Evolutionary conservation across 2,113 vertebrate genomes (phyloP), one percentile per base, ranked within the genome.

Genomic region (Oncorhynchus mykiss): DNA sequence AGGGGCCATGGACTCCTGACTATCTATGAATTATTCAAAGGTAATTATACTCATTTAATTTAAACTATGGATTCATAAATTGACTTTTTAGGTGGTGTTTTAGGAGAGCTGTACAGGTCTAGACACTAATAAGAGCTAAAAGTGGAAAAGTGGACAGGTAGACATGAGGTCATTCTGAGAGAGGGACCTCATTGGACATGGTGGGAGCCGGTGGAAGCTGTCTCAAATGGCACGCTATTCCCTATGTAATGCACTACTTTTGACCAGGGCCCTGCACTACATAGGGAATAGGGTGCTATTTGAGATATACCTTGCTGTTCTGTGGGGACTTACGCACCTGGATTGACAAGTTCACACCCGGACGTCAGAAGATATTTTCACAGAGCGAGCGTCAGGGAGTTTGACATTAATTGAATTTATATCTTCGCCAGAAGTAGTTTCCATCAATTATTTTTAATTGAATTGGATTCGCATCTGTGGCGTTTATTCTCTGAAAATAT

Each of bases 381-480:
- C 54, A 24, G 68, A 82, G 51, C 64, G 67, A 67, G 68, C 51
- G 2, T 67, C 27, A 25, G 66, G 69, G 13, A 48, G 39, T 68
- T 20, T 68, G 69, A 64, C 67, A 72, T 62, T 78, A 71, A 72
- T 76, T 80, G 72, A 76, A 57, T 64, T 73, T 25, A 67, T 34
- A 75, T 68, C 59, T 66, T 59, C 7, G 62, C 60, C 24, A 29
- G 25, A n/a, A 48, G 18, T 68, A 24, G 27, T 75, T 45, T 75
- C 34, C 25, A 29, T 75, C 27, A 69, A 22, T 72, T 72, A 72
- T 70, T 75, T 60, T 68, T 68, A 82, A 82, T 75, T 78, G 76
- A 74, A 78, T 68, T 74, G 18, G 73, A 72, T 65, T 74, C 60
- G 70, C 54, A 72, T 78, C 62, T 78, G 54, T 76, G 64, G 64